These are phyloP conservation scores for Dasypolia templi DNA, from an alignment of 2,888 invertebrate species.

Conservation along the genomic window DNA sequence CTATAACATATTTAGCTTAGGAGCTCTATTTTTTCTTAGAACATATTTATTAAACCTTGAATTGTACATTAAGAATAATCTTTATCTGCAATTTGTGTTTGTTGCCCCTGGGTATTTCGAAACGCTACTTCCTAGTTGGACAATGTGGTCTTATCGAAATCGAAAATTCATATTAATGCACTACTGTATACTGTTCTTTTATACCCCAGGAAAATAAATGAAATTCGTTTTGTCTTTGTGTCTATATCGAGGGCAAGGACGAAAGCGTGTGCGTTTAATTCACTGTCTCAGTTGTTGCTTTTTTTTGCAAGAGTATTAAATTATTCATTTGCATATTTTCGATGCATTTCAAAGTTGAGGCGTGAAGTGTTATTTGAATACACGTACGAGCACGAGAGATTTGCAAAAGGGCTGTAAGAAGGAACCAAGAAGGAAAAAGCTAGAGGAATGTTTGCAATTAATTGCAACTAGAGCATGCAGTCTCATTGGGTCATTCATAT, in stretches of 20 bases:
- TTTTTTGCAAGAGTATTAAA: slow-evolving; percentile 39
- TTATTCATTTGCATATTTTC: slow-evolving; percentile 48
- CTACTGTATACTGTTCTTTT: slow-evolving; percentile 21
- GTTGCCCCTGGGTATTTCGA: not conserved
- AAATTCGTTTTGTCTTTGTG: slow-evolving; percentile 47
- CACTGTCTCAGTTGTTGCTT: slow-evolving; percentile 45
- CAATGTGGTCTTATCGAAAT: slow-evolving; percentile 19
- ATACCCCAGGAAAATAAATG: slow-evolving; percentile 51
- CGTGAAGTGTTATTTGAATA: slow-evolving; percentile 46
- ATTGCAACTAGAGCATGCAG: slow-evolving; percentile 63
- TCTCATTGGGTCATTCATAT: slow-evolving; percentile 62
- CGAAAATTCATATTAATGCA: slow-evolving; percentile 29
- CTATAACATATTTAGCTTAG: no score
- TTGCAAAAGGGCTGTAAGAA: slow-evolving; percentile 19
- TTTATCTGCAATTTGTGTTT: not conserved
- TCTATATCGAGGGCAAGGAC: slow-evolving; percentile 59
- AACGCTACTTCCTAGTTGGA: slow-evolving; percentile 40
- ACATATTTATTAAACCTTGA: not conserved
- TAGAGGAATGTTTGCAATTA: slow-evolving; percentile 53
- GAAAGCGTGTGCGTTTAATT: slow-evolving; percentile 53
- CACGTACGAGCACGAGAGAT: slow-evolving; percentile 17
- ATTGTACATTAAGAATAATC: not conserved
- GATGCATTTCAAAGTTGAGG: slow-evolving; percentile 42
- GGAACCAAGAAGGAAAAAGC: slow-evolving; percentile 50
- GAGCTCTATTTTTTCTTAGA: not conserved